Percentiles rank a stretch among this genome's conserved stretches.
These are phyloP conservation scores for cattle (Bos taurus) DNA, from an alignment of 2,113 vertebrate genomes.

Conservation along the genomic window ARS-UCD2.0 NC_037335.1:61744501-61745000, in stretches of 20 bases:
- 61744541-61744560: background rate
- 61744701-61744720: background rate
- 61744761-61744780: background rate
- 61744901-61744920: background rate
- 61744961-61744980: rapidly evolving
- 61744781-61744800: background rate
- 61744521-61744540: background rate
- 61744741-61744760: background rate
- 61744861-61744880: background rate
- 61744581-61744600: background rate
- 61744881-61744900: background rate
- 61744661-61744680: background rate
- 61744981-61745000: background rate
- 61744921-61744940: background rate
- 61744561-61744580: background rate
- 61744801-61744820: background rate
- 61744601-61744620: background rate
- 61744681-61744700: background rate
- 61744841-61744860: background rate
- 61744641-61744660: background rate
- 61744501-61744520: background rate
- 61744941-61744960: background rate
- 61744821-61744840: background rate
- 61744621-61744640: background rate
- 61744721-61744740: background rate